Percentiles rank a stretch among this genome's conserved stretches.
Evolutionary conservation across 2,888 invertebrate genomes (phyloP).

Genomic region (Chymomyza fuscimana): DNA sequence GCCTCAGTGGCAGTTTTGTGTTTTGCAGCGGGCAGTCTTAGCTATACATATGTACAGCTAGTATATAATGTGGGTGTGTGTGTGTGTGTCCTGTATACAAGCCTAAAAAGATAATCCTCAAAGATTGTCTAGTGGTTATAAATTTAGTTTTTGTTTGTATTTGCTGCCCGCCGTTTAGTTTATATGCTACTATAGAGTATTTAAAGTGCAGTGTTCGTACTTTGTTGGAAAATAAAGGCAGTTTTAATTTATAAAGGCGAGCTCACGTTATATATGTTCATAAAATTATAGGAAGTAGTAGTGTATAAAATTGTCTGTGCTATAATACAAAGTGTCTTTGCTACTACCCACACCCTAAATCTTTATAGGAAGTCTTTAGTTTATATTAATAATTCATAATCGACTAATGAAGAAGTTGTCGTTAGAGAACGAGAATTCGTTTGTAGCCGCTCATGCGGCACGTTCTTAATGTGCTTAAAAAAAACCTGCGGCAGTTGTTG

Average conservation of each 20-base stretch:
- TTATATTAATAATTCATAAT: constrained; percentile 51
- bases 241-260: constrained; percentile 64
- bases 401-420: constrained; percentile 79
- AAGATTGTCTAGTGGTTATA: constrained; percentile 63
- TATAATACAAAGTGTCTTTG: constrained; percentile 65
- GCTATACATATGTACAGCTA: constrained; percentile 26
- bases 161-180: constrained; percentile 5
- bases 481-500: constrained; percentile 33
- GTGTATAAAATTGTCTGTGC: constrained; percentile 54
- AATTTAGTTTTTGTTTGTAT: background rate
- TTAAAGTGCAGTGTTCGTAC: constrained; percentile 62
- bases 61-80: constrained; percentile 22
- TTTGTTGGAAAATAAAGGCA: constrained; percentile 59
- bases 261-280: constrained; percentile 35
- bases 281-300: constrained; percentile 60
- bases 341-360: constrained; percentile 73
- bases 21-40: constrained; percentile 25
- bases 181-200: constrained; percentile 61
- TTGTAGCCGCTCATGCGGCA: constrained; percentile 67
- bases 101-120: constrained; percentile 54
- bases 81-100: constrained; percentile 34
- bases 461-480: constrained; percentile 45
- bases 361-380: constrained; percentile 67
- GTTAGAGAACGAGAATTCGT: constrained; percentile 76
- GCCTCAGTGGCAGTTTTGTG: constrained; percentile 61